Evolutionary conservation across 2,113 vertebrate genomes (phyloP), one percentile per base, ranked within the genome.

Genomic region (Urocitellus parryii): DNA sequence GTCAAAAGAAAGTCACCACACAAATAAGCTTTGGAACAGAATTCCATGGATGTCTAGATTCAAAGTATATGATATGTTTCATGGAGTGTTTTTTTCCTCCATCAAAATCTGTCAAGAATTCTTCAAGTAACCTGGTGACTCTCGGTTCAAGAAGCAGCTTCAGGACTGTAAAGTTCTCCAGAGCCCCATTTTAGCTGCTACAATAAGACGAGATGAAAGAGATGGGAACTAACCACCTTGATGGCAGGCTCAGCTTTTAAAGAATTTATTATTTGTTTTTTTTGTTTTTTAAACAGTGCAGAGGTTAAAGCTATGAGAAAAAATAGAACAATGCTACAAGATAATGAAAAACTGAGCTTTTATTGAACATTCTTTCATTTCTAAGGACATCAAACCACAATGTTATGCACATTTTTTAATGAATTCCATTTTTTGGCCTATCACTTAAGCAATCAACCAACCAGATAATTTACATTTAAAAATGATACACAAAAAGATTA

Each of bases 131-230:
- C 32, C 34, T 24, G 1, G 14, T 67, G 78, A 34, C n/a, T 84
- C 81, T 94, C 51, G 68, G 73, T 87, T 92, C 95, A 97, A 63
- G 88, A 17, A 90, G 56, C 32, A 24, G 16, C 51, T 87, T 90
- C 10, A 42, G 51, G n/a, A 86, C 61, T 74, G 9, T 27, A 72
- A 84, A 73, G 48, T 45, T 95, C 82, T 67, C 70, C 14, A 85
- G 89, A 96, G 48, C 2, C 0, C 29, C 29, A 77, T 92, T 98
- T 88, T 58, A 94, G 86, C 25, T 72, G 51, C 27, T 29, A 63
- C 17, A 93, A 51, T 51, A 79, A 53, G 63, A 39, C 53, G 96
- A 96, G 90, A 86, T 91, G 51, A 97, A 97, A 96, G 80, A 67
- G 74, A 17, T 78, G 32, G 88, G 88, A 97, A 42, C 39, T 17